phyloP scores from a whole-genome alignment of 1,140 invertebrate species.

The Holotrichia oblita region DNA sequence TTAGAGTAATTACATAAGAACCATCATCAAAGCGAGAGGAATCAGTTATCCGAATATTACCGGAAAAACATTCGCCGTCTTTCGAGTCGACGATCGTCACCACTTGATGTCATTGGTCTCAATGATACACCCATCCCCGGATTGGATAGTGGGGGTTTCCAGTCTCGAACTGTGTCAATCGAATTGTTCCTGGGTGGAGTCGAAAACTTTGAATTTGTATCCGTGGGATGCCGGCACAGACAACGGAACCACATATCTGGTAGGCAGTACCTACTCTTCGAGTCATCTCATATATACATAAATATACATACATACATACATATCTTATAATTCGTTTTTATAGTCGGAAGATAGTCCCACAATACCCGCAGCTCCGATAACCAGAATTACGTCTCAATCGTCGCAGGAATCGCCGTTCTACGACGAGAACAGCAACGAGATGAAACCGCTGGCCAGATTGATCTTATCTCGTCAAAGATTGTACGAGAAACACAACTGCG shows the following conservation, averaged over 20 bases:
- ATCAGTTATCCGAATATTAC: slow-evolving; percentile 94
- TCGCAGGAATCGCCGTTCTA: slow-evolving; percentile 95
- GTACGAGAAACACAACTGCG: slow-evolving; percentile 82
- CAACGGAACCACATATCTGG: slow-evolving; percentile 90
- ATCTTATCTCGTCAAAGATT: slow-evolving; percentile 82
- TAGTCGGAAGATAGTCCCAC: slow-evolving; percentile 73
- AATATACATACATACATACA: too few relatives aligned
- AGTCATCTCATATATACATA: too few relatives aligned
- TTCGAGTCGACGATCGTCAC: slow-evolving; percentile 91
- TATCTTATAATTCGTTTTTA: too few relatives aligned
- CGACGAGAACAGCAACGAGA: slow-evolving; percentile 78
- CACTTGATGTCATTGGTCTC: slow-evolving; percentile 95
- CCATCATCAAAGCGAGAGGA: slow-evolving; percentile 97
- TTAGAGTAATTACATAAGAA: slow-evolving; percentile 91
- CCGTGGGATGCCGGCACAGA: slow-evolving; percentile 99
- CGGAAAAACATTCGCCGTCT: slow-evolving; percentile 92
- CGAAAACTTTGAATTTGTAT: slow-evolving; percentile 88
- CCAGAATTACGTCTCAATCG: slow-evolving; percentile 84
- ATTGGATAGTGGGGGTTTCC: slow-evolving; percentile 98
- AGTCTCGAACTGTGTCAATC: slow-evolving; percentile 88
- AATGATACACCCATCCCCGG: slow-evolving; percentile 95
- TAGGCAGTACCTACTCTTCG: too few relatives aligned
- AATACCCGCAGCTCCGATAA: slow-evolving; percentile 82
- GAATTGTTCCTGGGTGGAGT: slow-evolving; percentile 93
- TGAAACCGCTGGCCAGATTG: slow-evolving; percentile 90